Base-by-base conservation (phyloP, 2,888 invertebrate genomes). In the Chydorus sphaericus region DNA sequence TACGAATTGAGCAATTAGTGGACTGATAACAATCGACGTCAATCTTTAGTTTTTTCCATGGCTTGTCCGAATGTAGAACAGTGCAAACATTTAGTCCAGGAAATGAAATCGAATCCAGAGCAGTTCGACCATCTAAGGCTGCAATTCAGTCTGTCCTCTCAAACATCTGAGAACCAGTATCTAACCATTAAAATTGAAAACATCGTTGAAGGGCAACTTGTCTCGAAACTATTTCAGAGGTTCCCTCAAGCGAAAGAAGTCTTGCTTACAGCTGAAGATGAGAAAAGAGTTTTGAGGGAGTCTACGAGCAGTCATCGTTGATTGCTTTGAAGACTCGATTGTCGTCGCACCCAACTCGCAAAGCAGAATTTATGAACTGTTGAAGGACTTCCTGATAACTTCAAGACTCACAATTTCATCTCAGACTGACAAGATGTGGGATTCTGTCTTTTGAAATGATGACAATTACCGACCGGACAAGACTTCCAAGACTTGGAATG, bases 391-490 rank as follows among this genome's bases (percentile, higher is more conserved):
- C 16, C 18, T 48, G 16, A 48, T 48, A 4, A 23, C 6, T 2
- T 36, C 36, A 3, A 36, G 36, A 16, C 14, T 3, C n/a, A 7
- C 4, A 4, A 36, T 36, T 7, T 16, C n/a, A n/a, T n/a, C n/a
- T n/a, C n/a, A n/a, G n/a, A n/a, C n/a, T n/a, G n/a, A n/a, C n/a
- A n/a, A n/a, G n/a, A 29, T 28, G 7, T 48, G 48, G 48, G 10
- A 29, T n/a, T 48, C 48, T 14, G 48, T 48, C 3, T 48, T 48
- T 29, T 48, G 48, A 28, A 48, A 48, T 28, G 29, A 48, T 14
- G 48, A 48, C n/a, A 48, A 48, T n/a, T 48, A 48, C 28, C 26
- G 48, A 11, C 48, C 48, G 48, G 48, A 48, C 26, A 48, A 48
- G 29, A 23, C 48, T n/a, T 11, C 48, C 26, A 48, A 48, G 23